These are phyloP conservation scores for Tautogolabrus adspersus DNA, from an alignment of 2,113 vertebrate genomes.

Conservation along the genomic window DNA sequence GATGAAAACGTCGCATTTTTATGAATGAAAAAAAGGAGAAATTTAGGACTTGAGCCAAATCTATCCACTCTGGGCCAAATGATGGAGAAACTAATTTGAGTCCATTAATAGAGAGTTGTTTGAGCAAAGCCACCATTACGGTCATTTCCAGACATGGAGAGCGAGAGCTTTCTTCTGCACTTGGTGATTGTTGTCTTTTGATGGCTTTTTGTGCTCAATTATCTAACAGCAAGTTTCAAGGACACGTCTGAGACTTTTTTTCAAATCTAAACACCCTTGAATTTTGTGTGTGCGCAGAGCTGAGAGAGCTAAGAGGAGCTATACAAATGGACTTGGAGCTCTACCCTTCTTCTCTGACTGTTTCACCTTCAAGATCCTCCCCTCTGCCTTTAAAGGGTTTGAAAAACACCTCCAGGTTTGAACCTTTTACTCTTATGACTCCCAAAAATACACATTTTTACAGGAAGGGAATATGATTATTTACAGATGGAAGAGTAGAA, in stretches of 20 bases:
- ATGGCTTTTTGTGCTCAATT: background rate
- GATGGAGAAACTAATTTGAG: conserved; percentile 4
- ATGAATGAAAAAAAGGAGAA: background rate
- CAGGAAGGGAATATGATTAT: background rate
- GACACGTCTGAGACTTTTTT: background rate
- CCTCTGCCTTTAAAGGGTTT: conserved; percentile 3
- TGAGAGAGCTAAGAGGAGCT: conserved; percentile 69
- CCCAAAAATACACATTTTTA: background rate
- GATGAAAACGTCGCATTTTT: conserved; percentile 1
- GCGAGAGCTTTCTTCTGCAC: background rate
- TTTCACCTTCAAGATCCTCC: background rate
- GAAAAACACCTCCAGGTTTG: conserved; percentile 53
- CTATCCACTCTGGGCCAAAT: background rate
- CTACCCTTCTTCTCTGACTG: conserved; percentile 21
- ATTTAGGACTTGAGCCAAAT: background rate
- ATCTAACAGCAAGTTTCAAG: background rate
- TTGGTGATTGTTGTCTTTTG: background rate
- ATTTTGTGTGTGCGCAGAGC: conserved; percentile 52
- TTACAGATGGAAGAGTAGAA: background rate
- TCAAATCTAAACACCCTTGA: background rate
- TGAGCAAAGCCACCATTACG: background rate
- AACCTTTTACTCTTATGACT: background rate
- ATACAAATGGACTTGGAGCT: conserved; percentile 67
- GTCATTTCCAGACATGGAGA: background rate
- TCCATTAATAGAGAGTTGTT: background rate